Percentiles rank a stretch among this genome's conserved stretches.
Evolutionary conservation across 2,113 vertebrate species (phyloP).

Genomic region (Panthera uncia): DNA sequence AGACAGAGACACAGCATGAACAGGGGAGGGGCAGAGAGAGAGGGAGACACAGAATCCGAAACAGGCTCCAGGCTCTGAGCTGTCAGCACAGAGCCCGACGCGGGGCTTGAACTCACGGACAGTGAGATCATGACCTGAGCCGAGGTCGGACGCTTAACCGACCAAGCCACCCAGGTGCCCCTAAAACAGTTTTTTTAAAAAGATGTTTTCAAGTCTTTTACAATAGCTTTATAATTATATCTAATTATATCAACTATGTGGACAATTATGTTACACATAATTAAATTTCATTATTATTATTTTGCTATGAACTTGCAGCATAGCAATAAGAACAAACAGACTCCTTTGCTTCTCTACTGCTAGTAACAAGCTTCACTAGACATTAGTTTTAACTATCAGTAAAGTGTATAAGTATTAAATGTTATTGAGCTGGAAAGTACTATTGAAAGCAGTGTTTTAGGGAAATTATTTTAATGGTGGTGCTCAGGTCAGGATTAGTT

Average conservation of each 20-base stretch:
- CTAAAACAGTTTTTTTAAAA: neutral
- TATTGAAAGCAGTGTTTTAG: neutral
- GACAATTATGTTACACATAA: neutral
- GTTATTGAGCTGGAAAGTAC: neutral
- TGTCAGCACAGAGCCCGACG: too few species aligned
- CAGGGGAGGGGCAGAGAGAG: too few species aligned
- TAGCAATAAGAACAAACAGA: neutral
- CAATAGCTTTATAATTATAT: neutral
- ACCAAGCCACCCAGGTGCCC: neutral
- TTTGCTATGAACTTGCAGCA: slow-evolving; percentile 12
- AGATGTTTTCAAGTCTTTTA: neutral
- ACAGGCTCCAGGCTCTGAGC: too few species aligned
- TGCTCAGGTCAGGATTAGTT: neutral
- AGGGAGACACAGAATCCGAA: too few species aligned
- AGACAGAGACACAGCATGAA: too few species aligned
- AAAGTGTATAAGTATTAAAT: neutral
- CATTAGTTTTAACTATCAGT: neutral
- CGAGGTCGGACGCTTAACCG: too few species aligned
- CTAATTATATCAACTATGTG: neutral
- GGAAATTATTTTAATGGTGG: neutral
- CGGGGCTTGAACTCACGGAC: too few species aligned
- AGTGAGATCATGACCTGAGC: too few species aligned
- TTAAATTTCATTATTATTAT: slow-evolving; percentile 14
- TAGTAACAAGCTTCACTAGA: neutral
- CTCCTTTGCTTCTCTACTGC: neutral